phyloP scores from a whole-genome alignment of 1,140 invertebrate genomes.

The Ericerus pela region DNA sequence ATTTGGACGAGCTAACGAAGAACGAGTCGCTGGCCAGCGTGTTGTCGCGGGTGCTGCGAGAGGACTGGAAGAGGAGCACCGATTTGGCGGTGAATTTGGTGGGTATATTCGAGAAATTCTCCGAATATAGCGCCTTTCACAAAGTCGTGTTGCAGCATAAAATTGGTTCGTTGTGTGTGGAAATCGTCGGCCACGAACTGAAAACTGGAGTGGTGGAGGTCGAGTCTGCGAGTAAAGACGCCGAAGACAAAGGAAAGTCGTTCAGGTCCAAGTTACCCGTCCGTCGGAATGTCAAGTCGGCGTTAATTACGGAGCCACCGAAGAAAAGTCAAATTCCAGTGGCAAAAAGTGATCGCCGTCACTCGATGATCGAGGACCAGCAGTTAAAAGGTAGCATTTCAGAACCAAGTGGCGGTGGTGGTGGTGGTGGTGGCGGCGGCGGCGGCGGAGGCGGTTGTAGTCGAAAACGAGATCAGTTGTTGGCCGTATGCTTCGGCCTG shows the following conservation, averaged over 20 bases:
- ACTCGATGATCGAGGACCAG: conserved; percentile 12
- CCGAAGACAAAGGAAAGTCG: neutral
- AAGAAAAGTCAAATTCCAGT: conserved; percentile 20
- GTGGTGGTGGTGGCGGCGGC: too few relatives aligned
- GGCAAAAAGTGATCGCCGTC: conserved; percentile 12
- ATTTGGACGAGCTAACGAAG: conserved; percentile 79
- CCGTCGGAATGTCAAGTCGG: conserved; percentile 17
- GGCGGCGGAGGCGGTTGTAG: too few relatives aligned
- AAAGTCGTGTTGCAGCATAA: conserved; percentile 78
- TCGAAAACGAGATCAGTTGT: conserved; percentile 66
- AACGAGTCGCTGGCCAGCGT: conserved; percentile 90
- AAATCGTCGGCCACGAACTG: conserved; percentile 87
- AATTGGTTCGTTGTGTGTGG: conserved; percentile 87
- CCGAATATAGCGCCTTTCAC: conserved; percentile 91
- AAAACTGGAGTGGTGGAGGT: conserved; percentile 48
- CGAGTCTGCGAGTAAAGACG: conserved; percentile 13
- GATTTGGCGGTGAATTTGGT: conserved; percentile 93
- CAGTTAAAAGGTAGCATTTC: neutral
- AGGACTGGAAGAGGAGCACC: conserved; percentile 93
- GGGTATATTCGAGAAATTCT: conserved; percentile 94
- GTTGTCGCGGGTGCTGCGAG: conserved; percentile 79
- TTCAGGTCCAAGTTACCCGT: conserved; percentile 22
- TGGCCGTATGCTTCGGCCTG: conserved; percentile 67
- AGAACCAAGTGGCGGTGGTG: neutral
- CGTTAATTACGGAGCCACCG: conserved; percentile 3